Evolutionary conservation across 1,140 invertebrate genomes (phyloP), one percentile per base, ranked within the genome.

Genomic region (Lordiphosa mommai): DNA sequence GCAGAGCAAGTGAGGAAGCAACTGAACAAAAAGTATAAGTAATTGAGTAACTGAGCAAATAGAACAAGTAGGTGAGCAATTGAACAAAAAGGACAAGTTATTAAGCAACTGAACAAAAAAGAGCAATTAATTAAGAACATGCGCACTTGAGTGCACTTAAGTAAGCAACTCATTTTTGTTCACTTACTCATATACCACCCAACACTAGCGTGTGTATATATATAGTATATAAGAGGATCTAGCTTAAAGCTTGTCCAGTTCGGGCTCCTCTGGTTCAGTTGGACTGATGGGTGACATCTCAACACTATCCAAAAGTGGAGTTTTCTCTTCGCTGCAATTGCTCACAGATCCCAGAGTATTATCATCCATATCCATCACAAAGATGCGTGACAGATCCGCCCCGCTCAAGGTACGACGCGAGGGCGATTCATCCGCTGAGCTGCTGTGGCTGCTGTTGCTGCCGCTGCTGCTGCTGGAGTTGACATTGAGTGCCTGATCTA

Each of bases 271-370:
- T n/a, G 82, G 57, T 37, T 88, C 88, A 6, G 82, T 89, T 64
- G 88, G 88, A 76, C 88, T 89, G 17, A 88, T 89, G 1, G 86
- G 87, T 5, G 88, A 89, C 85, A 89, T 88, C 53, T 89, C 88
- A 10, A 89, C 86, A 41, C 85, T 87, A 37, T 89, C 88, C 34
- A 89, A 60, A 0, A 89, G 63, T 27, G 88, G 88, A 4, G 85
- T 89, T 52, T 89, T 89, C 68, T 89, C 88, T 49, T 89, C 88
- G 55, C 84, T 86, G 47, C 80, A 86, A 48, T 63, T 76, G 33
- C 76, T 87, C 32, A 63, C 65, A 2, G 20, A 23, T 23, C 20
- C 20, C 20, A 23, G 4, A 0, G 66, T 70, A 1, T 72, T 64
- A 40, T 86, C 70, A 47, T 88, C 84, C 71, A 88, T 84, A 43